Conservation (phyloP, 1,140 invertebrate species). For the Hyles euphorbiae region DNA sequence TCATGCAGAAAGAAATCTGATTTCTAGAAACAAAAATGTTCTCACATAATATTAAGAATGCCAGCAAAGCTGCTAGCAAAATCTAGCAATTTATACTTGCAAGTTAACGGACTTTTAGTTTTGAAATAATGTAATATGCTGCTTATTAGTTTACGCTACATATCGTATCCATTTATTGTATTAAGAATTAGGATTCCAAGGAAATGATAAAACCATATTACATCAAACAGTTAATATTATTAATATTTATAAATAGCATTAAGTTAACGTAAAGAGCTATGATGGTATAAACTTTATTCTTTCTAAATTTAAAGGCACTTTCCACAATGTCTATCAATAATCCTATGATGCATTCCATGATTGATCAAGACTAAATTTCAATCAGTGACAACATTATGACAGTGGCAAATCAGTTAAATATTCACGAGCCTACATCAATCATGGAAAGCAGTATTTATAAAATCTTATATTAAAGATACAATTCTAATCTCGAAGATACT, state of each 20-base stretch:
- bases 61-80: too few species aligned
- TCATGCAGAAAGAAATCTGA: too few species aligned
- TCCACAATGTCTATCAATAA: constrained; percentile 68
- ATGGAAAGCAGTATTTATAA: constrained; percentile 47
- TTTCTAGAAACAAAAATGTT: too few species aligned
- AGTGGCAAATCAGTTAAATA: too few species aligned
- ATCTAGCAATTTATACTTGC: too few species aligned
- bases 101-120: too few species aligned
- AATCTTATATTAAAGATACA: constrained; percentile 33
- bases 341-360: constrained; percentile 54
- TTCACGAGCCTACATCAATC: constrained; percentile 26
- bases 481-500: too few species aligned
- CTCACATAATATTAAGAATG: too few species aligned
- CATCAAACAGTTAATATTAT: constrained; percentile 74
- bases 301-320: constrained; percentile 72
- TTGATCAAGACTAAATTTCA: constrained; percentile 21
- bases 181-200: not conserved
- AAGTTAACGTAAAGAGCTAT: constrained; percentile 75
- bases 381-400: not conserved
- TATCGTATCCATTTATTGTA: too few species aligned
- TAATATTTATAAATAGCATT: constrained; percentile 71
- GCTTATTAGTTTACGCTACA: too few species aligned
- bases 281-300: constrained; percentile 72
- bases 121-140: too few species aligned
- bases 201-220: constrained; percentile 45